phyloP scores from a whole-genome alignment of 2,888 invertebrate species.

The Ichneumoninae sp. region DNA sequence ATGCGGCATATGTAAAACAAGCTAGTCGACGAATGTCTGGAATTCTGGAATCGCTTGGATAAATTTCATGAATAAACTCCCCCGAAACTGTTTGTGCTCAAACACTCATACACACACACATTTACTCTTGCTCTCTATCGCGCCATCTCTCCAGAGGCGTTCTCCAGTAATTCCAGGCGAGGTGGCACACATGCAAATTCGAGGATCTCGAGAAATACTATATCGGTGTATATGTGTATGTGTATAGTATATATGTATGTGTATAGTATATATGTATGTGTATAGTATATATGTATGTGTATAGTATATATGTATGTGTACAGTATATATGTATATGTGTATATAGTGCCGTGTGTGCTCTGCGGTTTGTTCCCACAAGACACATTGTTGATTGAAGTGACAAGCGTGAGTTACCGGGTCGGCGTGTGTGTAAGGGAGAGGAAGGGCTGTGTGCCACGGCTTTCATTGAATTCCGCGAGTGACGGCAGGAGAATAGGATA shows the following conservation, averaged over 20 bases:
- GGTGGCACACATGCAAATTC: slow-evolving; percentile 29
- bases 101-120: slow-evolving; percentile 8
- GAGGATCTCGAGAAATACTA: slow-evolving; percentile 3
- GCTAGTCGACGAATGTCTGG: slow-evolving; percentile 31
- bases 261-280: neutral
- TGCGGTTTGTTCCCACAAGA: slow-evolving; percentile 17
- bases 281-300: too few relatives aligned
- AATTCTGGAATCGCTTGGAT: slow-evolving; percentile 6
- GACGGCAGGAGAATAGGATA: slow-evolving; percentile 3
- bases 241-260: neutral
- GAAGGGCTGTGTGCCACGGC: neutral
- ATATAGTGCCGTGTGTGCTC: slow-evolving; percentile 18
- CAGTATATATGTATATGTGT: neutral
- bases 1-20: slow-evolving; percentile 33
- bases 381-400: slow-evolving; percentile 46
- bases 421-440: neutral
- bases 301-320: neutral
- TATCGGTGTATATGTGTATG: neutral
- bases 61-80: slow-evolving; percentile 45
- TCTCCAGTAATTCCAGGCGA: slow-evolving; percentile 36
- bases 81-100: slow-evolving; percentile 22
- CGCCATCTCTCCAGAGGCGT: slow-evolving; percentile 45
- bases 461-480: slow-evolving; percentile 30
- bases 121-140: slow-evolving; percentile 9
- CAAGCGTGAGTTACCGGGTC: slow-evolving; percentile 16